Percentiles rank a stretch among this genome's conserved stretches.
Conservation (phyloP, 2,888 invertebrate genomes). For the Julus scandinavius region DNA sequence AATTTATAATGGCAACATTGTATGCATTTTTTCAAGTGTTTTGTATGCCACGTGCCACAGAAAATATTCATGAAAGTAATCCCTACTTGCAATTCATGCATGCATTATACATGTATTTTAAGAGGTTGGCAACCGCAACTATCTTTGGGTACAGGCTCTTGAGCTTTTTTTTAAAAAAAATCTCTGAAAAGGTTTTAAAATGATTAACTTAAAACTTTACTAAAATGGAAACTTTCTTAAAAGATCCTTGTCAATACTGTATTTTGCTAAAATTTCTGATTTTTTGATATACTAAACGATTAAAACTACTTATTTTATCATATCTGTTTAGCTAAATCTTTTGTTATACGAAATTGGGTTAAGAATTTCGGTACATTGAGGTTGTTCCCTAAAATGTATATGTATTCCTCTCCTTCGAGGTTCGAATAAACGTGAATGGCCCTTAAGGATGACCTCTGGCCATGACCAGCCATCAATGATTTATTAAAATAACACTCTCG, state of each 20-base stretch:
- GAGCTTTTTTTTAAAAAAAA: too few species aligned
- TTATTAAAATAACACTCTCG: conserved; percentile 29
- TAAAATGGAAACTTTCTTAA: too few species aligned
- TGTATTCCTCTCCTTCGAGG: background rate
- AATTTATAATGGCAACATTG: background rate
- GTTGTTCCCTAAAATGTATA: background rate
- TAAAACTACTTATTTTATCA: too few species aligned
- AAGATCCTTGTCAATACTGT: too few species aligned
- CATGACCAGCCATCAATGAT: conserved; percentile 1
- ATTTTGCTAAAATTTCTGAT: too few species aligned
- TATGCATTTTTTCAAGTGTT: background rate
- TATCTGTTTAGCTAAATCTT: background rate
- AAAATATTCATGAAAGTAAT: background rate
- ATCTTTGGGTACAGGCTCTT: background rate
- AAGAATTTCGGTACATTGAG: background rate
- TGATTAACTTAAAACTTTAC: too few species aligned
- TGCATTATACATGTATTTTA: background rate
- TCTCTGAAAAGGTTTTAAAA: too few species aligned
- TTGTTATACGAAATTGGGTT: too few species aligned
- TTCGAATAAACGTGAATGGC: background rate
- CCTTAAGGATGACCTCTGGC: conserved; percentile 15
- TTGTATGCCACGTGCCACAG: background rate
- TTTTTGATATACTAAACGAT: too few species aligned
- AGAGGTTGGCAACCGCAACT: background rate
- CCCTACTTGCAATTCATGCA: background rate